Evolutionary conservation across 2,797 vertebrate species (phyloP), one percentile per base, ranked within the genome.

Genomic region (Cichlasoma orientale): DNA sequence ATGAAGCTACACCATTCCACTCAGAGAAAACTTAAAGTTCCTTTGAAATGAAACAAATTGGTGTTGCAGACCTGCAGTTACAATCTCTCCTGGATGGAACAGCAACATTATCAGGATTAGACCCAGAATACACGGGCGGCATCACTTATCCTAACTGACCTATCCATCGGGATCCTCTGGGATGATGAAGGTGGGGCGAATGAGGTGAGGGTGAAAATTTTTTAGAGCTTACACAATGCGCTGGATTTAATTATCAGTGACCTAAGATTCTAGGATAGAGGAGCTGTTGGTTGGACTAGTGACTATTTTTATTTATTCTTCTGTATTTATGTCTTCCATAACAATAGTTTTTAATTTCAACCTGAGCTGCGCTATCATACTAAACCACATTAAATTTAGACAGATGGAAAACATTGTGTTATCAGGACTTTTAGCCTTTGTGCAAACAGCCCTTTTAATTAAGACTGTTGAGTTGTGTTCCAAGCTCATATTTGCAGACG

Each of bases 401-500:
- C 33, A 25, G 74, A 79, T 75, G 78, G 78, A 87, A 90, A 90
- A 87, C 85, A 83, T 82, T 25, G 58, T 75, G 85, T 90, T 92
- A 90, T 93, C 86, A 78, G 82, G 80, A 89, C 86, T 86, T 89
- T 86, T 89, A 86, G 90, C 88, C 83, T 88, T 89, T 90, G 79
- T 89, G 82, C 83, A 89, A 92, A 89, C 82, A 93, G 58, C 54
- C 87, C 79, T 88, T 89, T 93, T 91, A 93, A 93, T 93, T 91
- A 92, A 88, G 90, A 87, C 81, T 88, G 82, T 70, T 88, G 82
- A 72, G 19, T 88, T 82, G 78, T 77, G 86, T 86, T 86, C 76
- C 27, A n/a, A 85, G 84, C 86, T 88, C 79, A 83, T 89, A 85
- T 92, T 88, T 90, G 82, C 77, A 84, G 73, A 90, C 75, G 19